Percentiles rank a stretch among this genome's conserved stretches.
Conservation (phyloP, 2,797 vertebrate species). For the Chromobotia macracanthus region DNA sequence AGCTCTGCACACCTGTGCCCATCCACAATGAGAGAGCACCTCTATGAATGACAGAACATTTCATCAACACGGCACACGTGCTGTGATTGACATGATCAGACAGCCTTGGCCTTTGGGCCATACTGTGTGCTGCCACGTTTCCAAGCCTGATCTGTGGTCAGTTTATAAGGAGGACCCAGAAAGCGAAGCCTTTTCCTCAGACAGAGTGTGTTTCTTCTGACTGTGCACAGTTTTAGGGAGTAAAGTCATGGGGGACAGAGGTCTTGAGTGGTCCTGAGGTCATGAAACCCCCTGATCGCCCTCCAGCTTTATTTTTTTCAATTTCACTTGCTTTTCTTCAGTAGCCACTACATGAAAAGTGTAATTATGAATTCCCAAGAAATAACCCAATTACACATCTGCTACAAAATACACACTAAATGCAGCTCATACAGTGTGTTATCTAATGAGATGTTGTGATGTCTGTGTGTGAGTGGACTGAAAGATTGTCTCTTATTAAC, state of each 20-base stretch:
- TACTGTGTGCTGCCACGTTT: conserved; percentile 6
- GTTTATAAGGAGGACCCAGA: conserved; percentile 26
- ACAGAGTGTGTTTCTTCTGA: conserved; percentile 24
- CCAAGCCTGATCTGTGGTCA: conserved; percentile 38
- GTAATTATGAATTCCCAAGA: background rate
- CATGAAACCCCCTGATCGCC: conserved; percentile 13
- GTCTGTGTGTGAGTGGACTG: conserved; percentile 12
- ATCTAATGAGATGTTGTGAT: conserved; percentile 3
- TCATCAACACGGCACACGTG: conserved; percentile 46
- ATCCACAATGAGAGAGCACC: conserved; percentile 26
- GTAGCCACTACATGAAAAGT: conserved; percentile 24
- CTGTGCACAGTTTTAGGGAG: background rate
- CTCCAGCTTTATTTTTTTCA: conserved; percentile 12
- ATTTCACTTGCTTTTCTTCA: conserved; percentile 32
- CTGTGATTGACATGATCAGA: conserved; percentile 43
- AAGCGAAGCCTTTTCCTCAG: background rate
- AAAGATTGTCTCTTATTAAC: conserved; percentile 44
- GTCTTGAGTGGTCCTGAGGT: conserved; percentile 42
- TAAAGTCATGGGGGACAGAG: conserved; percentile 6
- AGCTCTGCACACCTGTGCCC: conserved; percentile 34
- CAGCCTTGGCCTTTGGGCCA: conserved; percentile 46
- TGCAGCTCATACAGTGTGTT: conserved; percentile 4
- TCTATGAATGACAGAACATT: conserved; percentile 48
- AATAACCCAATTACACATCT: conserved; percentile 5
- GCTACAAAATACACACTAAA: background rate